Evolutionary conservation across 1,140 invertebrate genomes (phyloP), one percentile per base, ranked within the genome.

Genomic region (Phymastichus coffea): DNA sequence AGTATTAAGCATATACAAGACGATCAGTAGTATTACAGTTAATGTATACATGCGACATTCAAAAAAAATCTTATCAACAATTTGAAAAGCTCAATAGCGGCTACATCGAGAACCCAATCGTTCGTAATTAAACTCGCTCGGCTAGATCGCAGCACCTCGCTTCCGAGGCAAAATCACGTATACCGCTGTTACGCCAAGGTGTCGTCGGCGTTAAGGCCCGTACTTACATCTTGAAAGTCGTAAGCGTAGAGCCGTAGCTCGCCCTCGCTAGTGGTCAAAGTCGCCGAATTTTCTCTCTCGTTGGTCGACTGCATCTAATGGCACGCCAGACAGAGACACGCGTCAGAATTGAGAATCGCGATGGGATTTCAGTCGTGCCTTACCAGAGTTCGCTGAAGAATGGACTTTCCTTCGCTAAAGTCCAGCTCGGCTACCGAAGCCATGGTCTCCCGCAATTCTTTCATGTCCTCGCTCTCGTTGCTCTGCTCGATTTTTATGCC

Each of bases 161-260:
- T n/a, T n/a, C n/a, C n/a, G n/a, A n/a, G n/a, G n/a, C n/a, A n/a
- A n/a, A n/a, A n/a, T n/a, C n/a, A n/a, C n/a, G n/a, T n/a, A n/a
- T n/a, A n/a, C n/a, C n/a, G n/a, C n/a, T n/a, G n/a, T n/a, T n/a
- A n/a, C n/a, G n/a, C n/a, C n/a, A n/a, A n/a, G n/a, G n/a, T n/a
- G n/a, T n/a, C n/a, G n/a, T n/a, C n/a, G n/a, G n/a, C n/a, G n/a
- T n/a, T n/a, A n/a, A n/a, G n/a, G n/a, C n/a, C n/a, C n/a, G n/a
- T n/a, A 80, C 78, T 80, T 66, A 80, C 78, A 73, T 80, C 78
- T 54, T 75, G 75, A 66, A 73, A 80, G 68, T 80, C 78, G 53
- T 79, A 80, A 57, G 78, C 78, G 51, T 76, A 79, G 53, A 79
- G 71, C 67, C 77, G 72, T 55, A 80, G 62, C 64, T 80, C 76